Conservation (phyloP, 2,888 invertebrate species). For the Stictocephala bisonia region DNA sequence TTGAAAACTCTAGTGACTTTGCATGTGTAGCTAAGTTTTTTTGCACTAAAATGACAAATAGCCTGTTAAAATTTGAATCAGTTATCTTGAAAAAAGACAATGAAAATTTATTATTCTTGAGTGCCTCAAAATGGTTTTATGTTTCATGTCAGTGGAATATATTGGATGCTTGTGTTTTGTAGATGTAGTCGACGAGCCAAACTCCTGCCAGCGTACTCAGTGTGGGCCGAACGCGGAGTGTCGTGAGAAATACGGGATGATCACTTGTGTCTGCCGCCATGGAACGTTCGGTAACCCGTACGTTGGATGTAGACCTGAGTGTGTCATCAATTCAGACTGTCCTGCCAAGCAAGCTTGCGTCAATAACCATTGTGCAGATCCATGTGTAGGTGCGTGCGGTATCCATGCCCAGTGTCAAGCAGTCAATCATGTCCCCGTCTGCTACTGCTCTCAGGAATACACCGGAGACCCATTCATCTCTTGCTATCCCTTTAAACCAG, state of each 20-base stretch:
- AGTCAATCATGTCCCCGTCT: constrained; percentile 81
- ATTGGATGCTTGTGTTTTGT: constrained; percentile 61
- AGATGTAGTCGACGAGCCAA: constrained; percentile 65
- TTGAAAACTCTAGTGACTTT: too few species aligned
- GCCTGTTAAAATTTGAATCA: too few species aligned
- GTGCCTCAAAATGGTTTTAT: background rate
- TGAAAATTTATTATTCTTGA: background rate
- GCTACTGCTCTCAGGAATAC: constrained; percentile 77
- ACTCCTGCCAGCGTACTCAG: constrained; percentile 65
- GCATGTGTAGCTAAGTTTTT: too few species aligned
- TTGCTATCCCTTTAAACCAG: constrained; percentile 69
- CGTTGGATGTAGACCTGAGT: constrained; percentile 81
- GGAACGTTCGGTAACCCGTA: constrained; percentile 85
- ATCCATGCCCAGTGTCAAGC: constrained; percentile 78
- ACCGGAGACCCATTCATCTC: constrained; percentile 81
- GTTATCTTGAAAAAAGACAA: too few species aligned
- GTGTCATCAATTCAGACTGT: constrained; percentile 85
- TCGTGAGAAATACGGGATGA: constrained; percentile 72
- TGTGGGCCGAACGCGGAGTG: constrained; percentile 83
- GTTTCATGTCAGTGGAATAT: background rate
- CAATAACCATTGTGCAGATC: constrained; percentile 81
- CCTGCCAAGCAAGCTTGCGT: constrained; percentile 74
- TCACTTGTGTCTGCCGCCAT: constrained; percentile 77
- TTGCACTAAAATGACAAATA: too few species aligned
- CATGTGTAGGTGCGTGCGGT: constrained; percentile 81